A percentile compares a stretch with the other conserved stretches of the same genome.
Conservation (phyloP, 2,113 vertebrate species). For the Neotragus moschatus region DNA sequence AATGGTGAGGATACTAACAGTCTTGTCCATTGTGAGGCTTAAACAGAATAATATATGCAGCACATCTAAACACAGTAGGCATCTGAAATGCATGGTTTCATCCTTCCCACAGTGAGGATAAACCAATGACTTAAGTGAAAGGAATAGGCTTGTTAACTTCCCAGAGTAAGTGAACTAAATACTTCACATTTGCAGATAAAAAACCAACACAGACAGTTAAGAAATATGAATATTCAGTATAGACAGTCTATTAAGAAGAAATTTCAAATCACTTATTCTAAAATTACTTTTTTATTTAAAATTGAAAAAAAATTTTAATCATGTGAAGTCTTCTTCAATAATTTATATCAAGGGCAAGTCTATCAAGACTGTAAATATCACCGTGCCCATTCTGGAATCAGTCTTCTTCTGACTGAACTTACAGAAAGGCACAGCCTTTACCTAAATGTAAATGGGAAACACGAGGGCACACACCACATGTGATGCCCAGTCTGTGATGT, state of each 20-base stretch:
- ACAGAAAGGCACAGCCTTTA: accelerated
- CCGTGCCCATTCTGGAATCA: not conserved
- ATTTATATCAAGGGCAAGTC: not conserved
- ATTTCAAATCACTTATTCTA: not conserved
- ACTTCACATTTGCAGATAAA: not conserved
- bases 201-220: not conserved
- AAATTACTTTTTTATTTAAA: not conserved
- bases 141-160: accelerated
- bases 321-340: not conserved
- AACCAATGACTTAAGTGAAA: not conserved
- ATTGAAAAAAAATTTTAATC: not conserved
- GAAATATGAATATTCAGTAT: not conserved
- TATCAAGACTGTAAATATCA: not conserved
- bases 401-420: not conserved
- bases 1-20: no score
- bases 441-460: not conserved
- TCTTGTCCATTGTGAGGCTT: not conserved
- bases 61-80: not conserved
- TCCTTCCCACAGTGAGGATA: not conserved
- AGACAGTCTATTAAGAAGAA: not conserved
- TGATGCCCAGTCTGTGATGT: accelerated
- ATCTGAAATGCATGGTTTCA: accelerated
- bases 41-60: not conserved
- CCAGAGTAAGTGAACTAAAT: not conserved
- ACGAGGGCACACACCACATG: accelerated